Base-by-base conservation (phyloP, 2,888 invertebrate genomes). In the Epinotia nisella region DNA sequence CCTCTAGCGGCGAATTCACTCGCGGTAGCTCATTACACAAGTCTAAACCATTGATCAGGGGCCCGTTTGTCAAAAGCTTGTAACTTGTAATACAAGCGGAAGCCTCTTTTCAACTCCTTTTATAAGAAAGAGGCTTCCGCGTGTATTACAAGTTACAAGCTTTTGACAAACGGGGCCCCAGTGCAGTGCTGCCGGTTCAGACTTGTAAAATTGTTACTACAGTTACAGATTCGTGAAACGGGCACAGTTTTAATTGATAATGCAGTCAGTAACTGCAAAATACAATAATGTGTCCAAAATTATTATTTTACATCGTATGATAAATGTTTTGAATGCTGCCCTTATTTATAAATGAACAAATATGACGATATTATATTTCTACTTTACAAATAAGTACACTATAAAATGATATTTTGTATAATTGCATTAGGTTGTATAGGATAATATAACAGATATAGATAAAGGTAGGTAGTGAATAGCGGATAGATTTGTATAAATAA, bases 341-440 rank as follows among this genome's bases (percentile, higher is more conserved):
- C 82, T 80, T 81, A 82, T 79, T 85, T 85, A 82, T 83, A 86
- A 84, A 85, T 87, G 91, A 91, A 90, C 90, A 91, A 92, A 86
- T 80, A 83, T 86, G 85, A 83, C 85, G 85, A 89, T 90, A 88
- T 88, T 88, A 87, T 88, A 89, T 87, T 87, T 87, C 82, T 90
- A 90, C 73, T 77, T 77, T 78, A 77, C 83, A 84, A 84, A 82
- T 89, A 89, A 91, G 91, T 91, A 91, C 90, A 92, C 82, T 84
- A 83, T 82, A 85, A 86, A 84, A 87, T 82, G 83, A 89, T 92
- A 91, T 91, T 92, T 92, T 92, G 91, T 93, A 92, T 90, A 90
- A 92, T 92, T 91, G 87, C 87, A 85, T 90, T 91, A 90, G 92
- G 91, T 92, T 93, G 91, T 92, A 90, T 92, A 91, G 88, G 87